Evolutionary conservation across 2,113 vertebrate genomes (phyloP), one percentile per base, ranked within the genome.

Genomic region (Porphyrio hochstetteri): DNA sequence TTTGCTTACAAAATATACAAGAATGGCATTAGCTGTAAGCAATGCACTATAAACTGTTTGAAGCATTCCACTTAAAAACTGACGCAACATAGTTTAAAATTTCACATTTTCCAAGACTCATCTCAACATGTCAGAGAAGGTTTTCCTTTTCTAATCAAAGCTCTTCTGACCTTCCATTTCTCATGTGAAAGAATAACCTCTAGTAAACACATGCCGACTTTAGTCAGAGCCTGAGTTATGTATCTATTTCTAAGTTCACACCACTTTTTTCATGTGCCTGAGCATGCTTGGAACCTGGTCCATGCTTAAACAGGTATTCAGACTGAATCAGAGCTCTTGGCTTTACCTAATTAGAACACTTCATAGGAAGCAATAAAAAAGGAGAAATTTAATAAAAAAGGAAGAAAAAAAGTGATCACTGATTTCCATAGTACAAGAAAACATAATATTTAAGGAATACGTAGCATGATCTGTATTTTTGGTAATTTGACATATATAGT

Each of bases 381-480:
- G 33, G 50, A 90, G 59, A 86, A 64, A 93, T 89, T 68, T 23
- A 68, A 91, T 85, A 0, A 36, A 57, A 71, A 72, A 23, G 28
- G 35, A 61, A 64, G 12, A 46, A 88, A 93, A 67, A 57, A 60
- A 36, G 18, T 75, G 31, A 36, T 86, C 40, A 52, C 36, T 72
- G 59, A 88, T 85, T 33, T 80, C 52, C 71, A 31, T 35, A 83
- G 68, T 36, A 93, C 16, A 87, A 64, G 61, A 87, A 95, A 94
- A 70, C 31, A 70, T n/a, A 89, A 69, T 61, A 69, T 86, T 94
- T 88, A 94, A 88, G 42, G 85, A 80, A 29, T 77, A 93, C 70
- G 61, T 77, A 71, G 25, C 53, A 28, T 20, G 11, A 80, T 52
- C 36, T 83, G n/a, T 93, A 67, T 83, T 85, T 89, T 88, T 76